Evolutionary conservation across 2,888 invertebrate genomes (phyloP), one percentile per base, ranked within the genome.

Genomic region (Drosophila mayaguana): DNA sequence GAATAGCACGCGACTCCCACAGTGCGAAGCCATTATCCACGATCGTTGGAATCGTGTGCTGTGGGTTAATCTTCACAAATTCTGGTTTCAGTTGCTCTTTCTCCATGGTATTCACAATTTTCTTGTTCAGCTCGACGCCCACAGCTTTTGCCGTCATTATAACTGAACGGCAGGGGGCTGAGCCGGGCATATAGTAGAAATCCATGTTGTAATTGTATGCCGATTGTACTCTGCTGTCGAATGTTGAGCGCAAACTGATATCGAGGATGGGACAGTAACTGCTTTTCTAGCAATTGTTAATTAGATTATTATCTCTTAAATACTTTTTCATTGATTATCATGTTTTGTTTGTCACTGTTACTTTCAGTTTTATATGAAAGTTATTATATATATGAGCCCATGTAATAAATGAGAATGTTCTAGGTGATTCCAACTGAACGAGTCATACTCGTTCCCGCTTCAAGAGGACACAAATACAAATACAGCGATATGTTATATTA

Each of bases 1-100:
- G 94, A 91, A 97, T 97, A 67, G 97, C 96, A 42, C 97, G 96
- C 53, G 97, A 97, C 93, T 98, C 97, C 95, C 96, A 96, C 63
- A 98, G 91, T 18, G 94, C 92, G 89, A 97, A 95, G 0, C 96
- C 97, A 85, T 96, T 95, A 92, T 98, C 97, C 64, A 96, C 95
- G 46, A 98, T 92, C 0, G 97, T 97, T 1, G 98, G 97, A 66
- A 98, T 94, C 22, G 95, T 95, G 91, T 97, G 97, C 92, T 97
- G 97, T 0, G 97, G 97, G 92, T 97, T 97, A 28, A 97, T 92
- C 94, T 95, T 95, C 43, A 96, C 1, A 83, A 94, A 96, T 84
- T 96, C 96, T 0, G 96, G 95, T 22, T 94, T 95, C 48, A 95
- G 80, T 22, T 96, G 95, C 74, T 96, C 96, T 0, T 94, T 94